phyloP scores from a whole-genome alignment of 2,797 vertebrate species.

The Microctenopoma steveboyesi region DNA sequence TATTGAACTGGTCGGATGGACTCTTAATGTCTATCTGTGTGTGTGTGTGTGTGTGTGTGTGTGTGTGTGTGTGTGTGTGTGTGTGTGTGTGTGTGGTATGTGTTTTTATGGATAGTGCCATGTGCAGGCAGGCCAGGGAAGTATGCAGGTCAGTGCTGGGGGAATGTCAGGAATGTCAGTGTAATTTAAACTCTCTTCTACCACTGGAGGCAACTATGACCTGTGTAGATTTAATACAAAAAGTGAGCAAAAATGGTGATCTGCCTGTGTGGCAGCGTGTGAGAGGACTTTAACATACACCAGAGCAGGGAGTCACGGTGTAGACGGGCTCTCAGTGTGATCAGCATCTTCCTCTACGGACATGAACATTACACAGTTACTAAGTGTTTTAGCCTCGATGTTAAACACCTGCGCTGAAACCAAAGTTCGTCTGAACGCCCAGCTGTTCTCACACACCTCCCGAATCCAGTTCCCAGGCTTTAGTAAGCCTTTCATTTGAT shows the following conservation, averaged over 20 bases:
- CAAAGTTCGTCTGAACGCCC: conserved; percentile 44
- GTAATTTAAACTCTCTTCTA: conserved; percentile 72
- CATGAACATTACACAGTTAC: conserved; percentile 10
- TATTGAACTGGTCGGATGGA: conserved; percentile 36
- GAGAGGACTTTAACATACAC: not conserved
- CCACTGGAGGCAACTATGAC: conserved; percentile 57
- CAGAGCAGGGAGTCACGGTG: not conserved
- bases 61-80: too few relatives aligned
- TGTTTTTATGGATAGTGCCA: conserved; percentile 59
- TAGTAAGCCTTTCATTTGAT: conserved; percentile 76
- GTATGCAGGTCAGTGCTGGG: conserved; percentile 78
- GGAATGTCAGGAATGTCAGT: conserved; percentile 84
- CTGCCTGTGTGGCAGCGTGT: not conserved
- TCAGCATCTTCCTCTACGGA: conserved; percentile 12
- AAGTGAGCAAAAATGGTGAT: conserved; percentile 22
- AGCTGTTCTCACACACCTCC: conserved; percentile 73
- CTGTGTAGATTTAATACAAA: conserved; percentile 56
- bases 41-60: not conserved
- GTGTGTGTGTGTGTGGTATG: conserved; percentile 23
- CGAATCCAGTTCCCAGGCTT: conserved; percentile 77
- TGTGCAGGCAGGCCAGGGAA: conserved; percentile 73
- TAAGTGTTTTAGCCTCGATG: conserved; percentile 20
- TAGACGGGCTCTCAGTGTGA: not conserved
- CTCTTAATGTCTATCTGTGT: not conserved
- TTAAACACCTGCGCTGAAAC: conserved; percentile 68